These are phyloP conservation scores for Ylistrum balloti DNA, from an alignment of 1,140 invertebrate species.

Conservation along the genomic window DNA sequence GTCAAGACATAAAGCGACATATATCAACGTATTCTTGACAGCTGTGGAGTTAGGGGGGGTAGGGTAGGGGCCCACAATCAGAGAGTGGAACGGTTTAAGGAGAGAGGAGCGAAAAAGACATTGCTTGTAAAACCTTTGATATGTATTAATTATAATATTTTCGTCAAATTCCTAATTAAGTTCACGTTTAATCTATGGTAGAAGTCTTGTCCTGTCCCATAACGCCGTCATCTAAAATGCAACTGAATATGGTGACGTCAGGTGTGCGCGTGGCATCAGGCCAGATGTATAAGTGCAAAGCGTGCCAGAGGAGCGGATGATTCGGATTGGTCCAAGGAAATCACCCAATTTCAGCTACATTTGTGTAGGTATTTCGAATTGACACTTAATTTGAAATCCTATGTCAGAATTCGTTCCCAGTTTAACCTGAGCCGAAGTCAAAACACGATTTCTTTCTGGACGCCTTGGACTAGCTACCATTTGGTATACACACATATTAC, in stretches of 20 bases:
- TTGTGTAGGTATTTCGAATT: not conserved
- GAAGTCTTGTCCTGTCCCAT: not conserved
- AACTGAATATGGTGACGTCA: not conserved
- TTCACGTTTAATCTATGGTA: not conserved
- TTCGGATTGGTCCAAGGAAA: not conserved
- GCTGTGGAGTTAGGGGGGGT: not conserved
- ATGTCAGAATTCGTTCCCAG: not conserved
- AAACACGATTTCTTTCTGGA: not conserved
- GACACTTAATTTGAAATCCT: conserved; percentile 23
- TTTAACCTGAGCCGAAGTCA: not conserved
- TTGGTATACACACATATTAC: not conserved
- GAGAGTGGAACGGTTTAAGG: no score
- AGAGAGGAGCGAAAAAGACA: no score
- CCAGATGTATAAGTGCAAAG: not conserved
- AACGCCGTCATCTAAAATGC: not conserved
- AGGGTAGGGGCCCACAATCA: no score
- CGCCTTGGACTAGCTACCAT: not conserved
- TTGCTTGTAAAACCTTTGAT: no score
- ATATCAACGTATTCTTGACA: not conserved
- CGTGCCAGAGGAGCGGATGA: not conserved
- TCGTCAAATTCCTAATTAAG: no score
- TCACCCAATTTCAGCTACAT: not conserved
- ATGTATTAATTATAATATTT: no score
- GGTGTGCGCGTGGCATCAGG: not conserved
- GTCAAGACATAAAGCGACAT: not conserved